Percentiles rank a stretch among this genome's conserved stretches.
Evolutionary conservation across 2,888 invertebrate genomes (phyloP).

Genomic region (Leistus spinibarbis): DNA sequence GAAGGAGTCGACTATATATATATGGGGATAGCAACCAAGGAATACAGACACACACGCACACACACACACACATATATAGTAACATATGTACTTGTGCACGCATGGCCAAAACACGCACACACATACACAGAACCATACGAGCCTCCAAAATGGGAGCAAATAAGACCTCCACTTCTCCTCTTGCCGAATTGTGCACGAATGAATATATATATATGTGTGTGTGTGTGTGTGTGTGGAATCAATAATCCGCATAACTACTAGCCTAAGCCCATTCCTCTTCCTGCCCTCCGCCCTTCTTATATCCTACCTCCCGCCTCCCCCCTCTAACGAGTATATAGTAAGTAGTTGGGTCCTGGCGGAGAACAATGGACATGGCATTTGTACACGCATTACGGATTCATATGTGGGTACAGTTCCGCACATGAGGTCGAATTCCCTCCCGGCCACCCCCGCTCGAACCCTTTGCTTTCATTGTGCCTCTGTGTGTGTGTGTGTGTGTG

Average conservation of each 20-base stretch:
- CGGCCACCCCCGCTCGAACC: constrained; percentile 43
- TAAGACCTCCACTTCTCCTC: not conserved
- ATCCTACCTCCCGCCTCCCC: not conserved
- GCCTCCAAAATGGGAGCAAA: not conserved
- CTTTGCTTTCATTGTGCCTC: constrained; percentile 43
- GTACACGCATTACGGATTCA: constrained; percentile 54
- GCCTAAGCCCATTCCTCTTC: constrained; percentile 30
- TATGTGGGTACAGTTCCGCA: constrained; percentile 39
- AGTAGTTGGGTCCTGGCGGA: not conserved
- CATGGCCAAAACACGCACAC: not conserved
- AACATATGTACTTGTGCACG: not conserved
- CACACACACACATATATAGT: not conserved
- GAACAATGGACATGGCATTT: constrained; percentile 44
- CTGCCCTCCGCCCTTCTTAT: not conserved
- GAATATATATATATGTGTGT: not conserved
- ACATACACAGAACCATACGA: not conserved
- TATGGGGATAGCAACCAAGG: not conserved
- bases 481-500: not conserved
- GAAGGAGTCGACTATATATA: not conserved
- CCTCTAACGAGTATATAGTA: not conserved
- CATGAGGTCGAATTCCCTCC: constrained; percentile 42
- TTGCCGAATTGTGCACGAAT: not conserved
- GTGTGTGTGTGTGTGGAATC: constrained; percentile 40
- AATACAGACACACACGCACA: not conserved
- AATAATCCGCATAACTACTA: constrained; percentile 49